A percentile compares a stretch with the other conserved stretches of the same genome.
These are phyloP conservation scores for Porites cylindrica DNA, from an alignment of 92 coral and sea anemone species.

Conservation along the genomic window DNA sequence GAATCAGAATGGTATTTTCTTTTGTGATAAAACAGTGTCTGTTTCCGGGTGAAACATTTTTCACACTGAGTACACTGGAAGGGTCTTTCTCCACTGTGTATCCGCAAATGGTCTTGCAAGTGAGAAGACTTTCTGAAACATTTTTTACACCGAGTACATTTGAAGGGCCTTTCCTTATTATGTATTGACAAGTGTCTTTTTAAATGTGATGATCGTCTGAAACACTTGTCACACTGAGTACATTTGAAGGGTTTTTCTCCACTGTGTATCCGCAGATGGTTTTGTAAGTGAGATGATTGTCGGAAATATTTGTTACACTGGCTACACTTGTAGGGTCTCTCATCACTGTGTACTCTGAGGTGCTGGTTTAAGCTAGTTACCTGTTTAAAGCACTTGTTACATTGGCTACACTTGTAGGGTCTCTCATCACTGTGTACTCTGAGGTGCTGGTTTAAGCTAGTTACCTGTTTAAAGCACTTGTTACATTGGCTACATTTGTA, in stretches of 20 bases:
- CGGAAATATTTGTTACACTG: too few relatives aligned
- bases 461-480: background rate
- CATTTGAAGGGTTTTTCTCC: background rate
- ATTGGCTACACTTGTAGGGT: too few relatives aligned
- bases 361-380: background rate
- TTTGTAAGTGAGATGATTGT: too few relatives aligned
- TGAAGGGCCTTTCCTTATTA: background rate
- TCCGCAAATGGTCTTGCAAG: background rate
- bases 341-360: background rate
- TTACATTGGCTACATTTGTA: too few relatives aligned
- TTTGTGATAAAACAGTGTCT: background rate
- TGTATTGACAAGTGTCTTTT: background rate
- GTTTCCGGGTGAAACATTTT: background rate
- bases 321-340: background rate
- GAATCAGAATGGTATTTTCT: background rate
- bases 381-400: background rate
- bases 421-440: too few relatives aligned
- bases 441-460: background rate
- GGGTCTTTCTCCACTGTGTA: background rate
- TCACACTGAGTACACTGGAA: background rate
- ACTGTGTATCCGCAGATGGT: background rate
- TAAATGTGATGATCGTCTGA: background rate
- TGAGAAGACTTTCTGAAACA: too few relatives aligned
- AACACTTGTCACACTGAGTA: background rate
- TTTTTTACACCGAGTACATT: background rate